Evolutionary conservation across 2,797 vertebrate species (phyloP).

Genomic region (Thunnus albacares): DNA sequence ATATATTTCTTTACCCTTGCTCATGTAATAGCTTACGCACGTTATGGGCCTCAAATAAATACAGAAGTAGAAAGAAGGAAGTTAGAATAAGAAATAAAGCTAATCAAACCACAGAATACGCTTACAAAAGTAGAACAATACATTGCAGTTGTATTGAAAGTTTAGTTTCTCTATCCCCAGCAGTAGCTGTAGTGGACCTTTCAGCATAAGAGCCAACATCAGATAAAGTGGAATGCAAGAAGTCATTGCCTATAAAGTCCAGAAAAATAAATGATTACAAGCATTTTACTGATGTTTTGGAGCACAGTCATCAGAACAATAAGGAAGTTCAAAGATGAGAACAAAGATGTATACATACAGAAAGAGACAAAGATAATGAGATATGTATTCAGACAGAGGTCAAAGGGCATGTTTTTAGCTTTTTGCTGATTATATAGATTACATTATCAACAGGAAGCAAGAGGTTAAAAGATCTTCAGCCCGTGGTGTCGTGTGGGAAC

Average conservation of each 20-base stretch:
- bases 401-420: too few species aligned
- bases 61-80: not conserved
- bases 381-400: too few species aligned
- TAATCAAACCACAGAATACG: not conserved
- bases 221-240: not conserved
- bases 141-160: not conserved
- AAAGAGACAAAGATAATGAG: too few species aligned
- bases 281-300: slow-evolving; percentile 1
- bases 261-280: not conserved
- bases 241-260: not conserved
- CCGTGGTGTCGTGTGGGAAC: not conserved
- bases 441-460: too few species aligned
- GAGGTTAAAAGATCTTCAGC: not conserved
- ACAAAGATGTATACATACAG: too few species aligned
- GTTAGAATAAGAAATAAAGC: too few species aligned
- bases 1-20: not conserved
- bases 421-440: too few species aligned
- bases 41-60: too few species aligned
- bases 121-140: not conserved
- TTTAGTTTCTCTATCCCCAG: not conserved
- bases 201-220: not conserved
- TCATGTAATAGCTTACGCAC: too few species aligned
- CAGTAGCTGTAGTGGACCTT: not conserved
- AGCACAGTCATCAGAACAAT: not conserved
- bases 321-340: not conserved